These are phyloP conservation scores for Pyrgus malvae DNA, from an alignment of 2,888 invertebrate species.

Conservation along the genomic window DNA sequence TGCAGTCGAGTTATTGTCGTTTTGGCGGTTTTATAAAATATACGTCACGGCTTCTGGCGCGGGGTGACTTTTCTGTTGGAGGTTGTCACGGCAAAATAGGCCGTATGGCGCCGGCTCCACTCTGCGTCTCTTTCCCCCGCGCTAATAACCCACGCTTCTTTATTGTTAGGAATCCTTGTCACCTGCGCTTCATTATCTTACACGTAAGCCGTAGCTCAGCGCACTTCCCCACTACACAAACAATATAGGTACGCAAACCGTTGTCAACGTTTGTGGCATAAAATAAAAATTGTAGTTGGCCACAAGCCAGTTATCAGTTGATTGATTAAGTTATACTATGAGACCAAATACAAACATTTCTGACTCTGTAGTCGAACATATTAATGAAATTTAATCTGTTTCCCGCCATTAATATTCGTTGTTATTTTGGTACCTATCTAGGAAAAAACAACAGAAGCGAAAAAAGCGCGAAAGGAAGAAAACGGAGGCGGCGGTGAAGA, in stretches of 20 bases:
- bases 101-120: constrained; percentile 50
- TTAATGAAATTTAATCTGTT: background rate
- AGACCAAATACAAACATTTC: constrained; percentile 1
- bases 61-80: constrained; percentile 68
- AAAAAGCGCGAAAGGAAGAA: constrained; percentile 91
- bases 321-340: constrained; percentile 46
- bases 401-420: background rate
- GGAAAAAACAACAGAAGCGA: constrained; percentile 88
- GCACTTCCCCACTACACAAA: constrained; percentile 24
- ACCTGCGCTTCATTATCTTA: constrained; percentile 67
- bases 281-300: constrained; percentile 51
- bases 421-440: constrained; percentile 48
- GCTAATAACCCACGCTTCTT: constrained; percentile 75
- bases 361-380: background rate
- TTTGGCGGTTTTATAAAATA: constrained; percentile 48
- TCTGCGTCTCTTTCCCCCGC: constrained; percentile 59
- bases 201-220: constrained; percentile 42
- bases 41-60: constrained; percentile 52
- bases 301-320: constrained; percentile 48
- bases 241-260: constrained; percentile 3
- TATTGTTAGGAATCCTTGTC: constrained; percentile 72
- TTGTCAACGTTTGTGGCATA: constrained; percentile 1
- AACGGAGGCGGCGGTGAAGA: constrained; percentile 86
- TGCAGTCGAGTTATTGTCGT: constrained; percentile 38
- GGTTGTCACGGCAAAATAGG: constrained; percentile 63